Conservation (phyloP, 2,113 vertebrate genomes). For the Siniperca chuatsi region DNA sequence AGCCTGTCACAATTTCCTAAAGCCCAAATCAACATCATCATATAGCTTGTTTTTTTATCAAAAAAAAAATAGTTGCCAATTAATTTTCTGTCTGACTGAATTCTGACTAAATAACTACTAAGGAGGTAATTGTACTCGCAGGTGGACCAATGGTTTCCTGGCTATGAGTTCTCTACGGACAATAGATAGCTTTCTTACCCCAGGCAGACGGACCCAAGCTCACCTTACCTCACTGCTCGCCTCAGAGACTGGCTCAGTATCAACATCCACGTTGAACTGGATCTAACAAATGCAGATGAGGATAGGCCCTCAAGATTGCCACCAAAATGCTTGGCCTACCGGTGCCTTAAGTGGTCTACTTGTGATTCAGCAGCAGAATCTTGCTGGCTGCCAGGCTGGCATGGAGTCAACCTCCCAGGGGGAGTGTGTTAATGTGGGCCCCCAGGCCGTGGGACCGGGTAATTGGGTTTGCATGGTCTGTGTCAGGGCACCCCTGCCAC, state of each 20-base stretch:
- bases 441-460: constrained; percentile 77
- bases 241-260: constrained; percentile 54
- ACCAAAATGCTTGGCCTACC: constrained; percentile 70
- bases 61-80: background rate
- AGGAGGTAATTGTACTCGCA: background rate
- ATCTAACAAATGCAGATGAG: constrained; percentile 69
- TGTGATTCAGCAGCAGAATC: constrained; percentile 82
- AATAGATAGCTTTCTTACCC: constrained; percentile 15
- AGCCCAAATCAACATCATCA: too few species aligned
- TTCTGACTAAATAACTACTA: background rate
- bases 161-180: background rate
- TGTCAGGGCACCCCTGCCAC: constrained; percentile 79
- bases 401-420: constrained; percentile 74
- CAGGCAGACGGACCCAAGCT: constrained; percentile 2
- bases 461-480: constrained; percentile 85
- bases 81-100: background rate
- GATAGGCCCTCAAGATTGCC: constrained; percentile 73
- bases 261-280: constrained; percentile 56
- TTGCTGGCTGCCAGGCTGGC: constrained; percentile 78
- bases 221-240: constrained; percentile 28
- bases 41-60: too few species aligned
- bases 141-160: background rate
- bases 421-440: constrained; percentile 78
- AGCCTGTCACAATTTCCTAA: too few species aligned
- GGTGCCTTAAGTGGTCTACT: constrained; percentile 82